These are phyloP conservation scores for Alcedo atthis DNA, from an alignment of 2,797 vertebrate genomes.

Conservation along the genomic window DNA sequence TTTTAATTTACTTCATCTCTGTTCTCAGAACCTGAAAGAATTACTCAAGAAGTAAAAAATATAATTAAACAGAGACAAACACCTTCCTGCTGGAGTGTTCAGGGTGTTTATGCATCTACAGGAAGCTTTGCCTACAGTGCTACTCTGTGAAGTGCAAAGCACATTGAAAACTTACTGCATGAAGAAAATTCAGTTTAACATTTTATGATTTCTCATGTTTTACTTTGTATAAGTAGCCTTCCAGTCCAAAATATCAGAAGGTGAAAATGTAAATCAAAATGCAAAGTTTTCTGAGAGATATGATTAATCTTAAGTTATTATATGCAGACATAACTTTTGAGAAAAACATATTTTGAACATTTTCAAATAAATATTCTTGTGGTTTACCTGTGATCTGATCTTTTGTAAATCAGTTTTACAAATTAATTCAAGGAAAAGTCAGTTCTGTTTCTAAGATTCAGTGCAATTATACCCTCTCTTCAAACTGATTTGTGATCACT, in stretches of 20 bases:
- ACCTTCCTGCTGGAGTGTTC: neutral
- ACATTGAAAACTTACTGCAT: neutral
- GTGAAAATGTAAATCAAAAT: neutral
- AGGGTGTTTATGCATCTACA: neutral
- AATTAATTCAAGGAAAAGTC: neutral
- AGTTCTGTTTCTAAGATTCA: neutral
- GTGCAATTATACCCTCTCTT: neutral
- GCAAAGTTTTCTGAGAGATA: neutral
- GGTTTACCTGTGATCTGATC: neutral
- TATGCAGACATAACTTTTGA: neutral
- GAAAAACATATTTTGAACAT: neutral
- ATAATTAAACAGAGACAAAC: neutral
- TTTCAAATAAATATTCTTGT: neutral
- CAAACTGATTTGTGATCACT: neutral
- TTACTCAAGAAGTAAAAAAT: neutral
- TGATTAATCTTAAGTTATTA: neutral
- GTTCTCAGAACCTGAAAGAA: neutral
- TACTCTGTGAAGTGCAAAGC: neutral
- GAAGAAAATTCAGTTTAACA: neutral
- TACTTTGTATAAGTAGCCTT: neutral
- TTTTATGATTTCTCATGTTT: neutral
- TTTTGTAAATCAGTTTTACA: neutral
- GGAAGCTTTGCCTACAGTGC: neutral
- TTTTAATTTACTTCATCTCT: slow-evolving; percentile 48
- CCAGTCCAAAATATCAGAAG: neutral